These are phyloP conservation scores for Hippocampus barbouri DNA, from an alignment of 2,113 vertebrate genomes.

Conservation along the genomic window DNA sequence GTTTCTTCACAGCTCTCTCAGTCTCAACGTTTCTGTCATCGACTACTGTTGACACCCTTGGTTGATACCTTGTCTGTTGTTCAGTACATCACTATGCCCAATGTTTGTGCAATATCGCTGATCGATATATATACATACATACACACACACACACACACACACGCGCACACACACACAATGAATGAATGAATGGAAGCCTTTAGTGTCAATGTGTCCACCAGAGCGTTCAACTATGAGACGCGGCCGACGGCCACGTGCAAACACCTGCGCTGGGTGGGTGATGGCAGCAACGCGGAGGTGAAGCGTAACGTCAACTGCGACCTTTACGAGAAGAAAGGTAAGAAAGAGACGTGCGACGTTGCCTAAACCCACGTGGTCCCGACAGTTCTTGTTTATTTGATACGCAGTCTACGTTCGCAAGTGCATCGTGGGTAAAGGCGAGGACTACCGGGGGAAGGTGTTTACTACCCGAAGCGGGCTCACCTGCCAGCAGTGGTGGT, in stretches of 20 bases:
- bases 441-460: conserved; percentile 79
- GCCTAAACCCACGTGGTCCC: not conserved
- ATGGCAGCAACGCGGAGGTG: conserved; percentile 72
- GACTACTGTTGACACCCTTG: too few relatives aligned
- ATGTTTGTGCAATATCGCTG: too few relatives aligned
- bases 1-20: too few relatives aligned
- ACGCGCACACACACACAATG: not conserved
- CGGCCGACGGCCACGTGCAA: conserved; percentile 79
- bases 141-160: not conserved
- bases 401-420: conserved; percentile 81
- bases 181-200: not conserved
- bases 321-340: conserved; percentile 95
- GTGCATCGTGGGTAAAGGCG: conserved; percentile 82
- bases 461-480: conserved; percentile 74
- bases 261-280: conserved; percentile 83
- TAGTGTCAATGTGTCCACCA: conserved; percentile 32
- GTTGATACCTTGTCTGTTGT: too few relatives aligned
- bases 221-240: conserved; percentile 86
- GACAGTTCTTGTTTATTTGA: not conserved
- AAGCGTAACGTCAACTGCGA: conserved; percentile 85
- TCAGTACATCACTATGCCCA: too few relatives aligned
- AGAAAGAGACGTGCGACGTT: conserved; percentile 5
- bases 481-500: conserved; percentile 86
- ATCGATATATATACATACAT: too few relatives aligned
- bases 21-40: too few relatives aligned